A percentile compares a stretch with the other conserved stretches of the same genome.
Conservation (phyloP, 1,140 invertebrate species). For the Drosophila miranda region DNA sequence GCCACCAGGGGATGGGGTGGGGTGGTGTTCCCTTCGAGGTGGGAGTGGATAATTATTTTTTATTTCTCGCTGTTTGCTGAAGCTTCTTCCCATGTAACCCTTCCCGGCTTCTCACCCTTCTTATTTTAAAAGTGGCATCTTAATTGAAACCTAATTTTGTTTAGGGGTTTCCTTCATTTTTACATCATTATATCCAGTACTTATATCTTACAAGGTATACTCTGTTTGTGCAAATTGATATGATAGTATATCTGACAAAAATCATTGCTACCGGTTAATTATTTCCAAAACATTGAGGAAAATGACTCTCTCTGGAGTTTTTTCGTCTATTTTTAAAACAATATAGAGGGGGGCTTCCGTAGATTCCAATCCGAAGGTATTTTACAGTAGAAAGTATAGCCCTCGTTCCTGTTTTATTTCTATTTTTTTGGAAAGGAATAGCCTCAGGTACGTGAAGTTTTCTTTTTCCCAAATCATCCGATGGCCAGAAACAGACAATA, state of each 20-base stretch:
- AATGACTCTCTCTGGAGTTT: too few species aligned
- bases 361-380: too few species aligned
- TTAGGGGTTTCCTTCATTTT: neutral
- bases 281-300: too few species aligned
- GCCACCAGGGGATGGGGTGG: conserved; percentile 23
- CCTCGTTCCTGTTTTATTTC: neutral
- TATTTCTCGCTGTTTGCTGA: conserved; percentile 64
- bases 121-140: neutral
- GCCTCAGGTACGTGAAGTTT: conserved; percentile 4
- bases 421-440: conserved; percentile 2
- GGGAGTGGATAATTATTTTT: conserved; percentile 65
- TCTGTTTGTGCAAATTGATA: neutral
- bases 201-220: neutral
- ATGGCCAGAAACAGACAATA: too few species aligned
- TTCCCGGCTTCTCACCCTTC: neutral
- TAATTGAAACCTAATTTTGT: conserved; percentile 46
- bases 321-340: too few species aligned
- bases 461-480: neutral
- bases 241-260: too few species aligned
- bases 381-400: too few species aligned
- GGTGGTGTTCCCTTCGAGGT: neutral
- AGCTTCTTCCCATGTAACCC: neutral
- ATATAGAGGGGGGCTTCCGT: too few species aligned
- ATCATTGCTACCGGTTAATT: too few species aligned
- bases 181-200: neutral